Evolutionary conservation across 2,797 vertebrate genomes (phyloP).

Genomic region (Trachops cirrhosus): DNA sequence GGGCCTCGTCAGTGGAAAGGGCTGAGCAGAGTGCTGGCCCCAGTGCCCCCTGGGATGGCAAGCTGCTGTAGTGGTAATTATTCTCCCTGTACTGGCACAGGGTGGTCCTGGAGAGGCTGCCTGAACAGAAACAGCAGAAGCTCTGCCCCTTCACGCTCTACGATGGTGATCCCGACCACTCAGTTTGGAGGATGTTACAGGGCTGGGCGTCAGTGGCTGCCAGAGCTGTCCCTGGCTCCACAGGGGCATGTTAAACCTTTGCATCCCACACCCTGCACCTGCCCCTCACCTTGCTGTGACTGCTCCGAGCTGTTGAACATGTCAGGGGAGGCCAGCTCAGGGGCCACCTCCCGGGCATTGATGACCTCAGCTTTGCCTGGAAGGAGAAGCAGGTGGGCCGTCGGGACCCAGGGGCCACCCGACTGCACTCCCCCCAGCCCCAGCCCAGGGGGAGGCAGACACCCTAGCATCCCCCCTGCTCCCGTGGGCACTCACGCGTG

Average conservation of each 20-base stretch:
- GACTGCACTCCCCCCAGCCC: not conserved
- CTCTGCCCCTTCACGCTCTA: fast-evolving
- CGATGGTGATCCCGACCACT: not conserved
- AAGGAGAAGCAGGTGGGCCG: constrained; percentile 55
- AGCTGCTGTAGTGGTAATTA: not conserved
- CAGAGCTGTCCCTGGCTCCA: not conserved
- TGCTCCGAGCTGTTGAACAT: constrained; percentile 92
- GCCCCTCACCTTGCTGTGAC: constrained; percentile 86
- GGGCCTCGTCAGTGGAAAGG: not conserved
- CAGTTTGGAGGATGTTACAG: fast-evolving
- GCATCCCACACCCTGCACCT: fast-evolving
- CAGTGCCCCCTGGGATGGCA: too few species aligned
- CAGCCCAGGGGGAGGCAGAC: not conserved
- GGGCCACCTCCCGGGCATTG: constrained; percentile 92
- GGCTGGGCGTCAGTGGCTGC: not conserved
- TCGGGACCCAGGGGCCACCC: fast-evolving
- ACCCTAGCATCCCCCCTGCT: not conserved
- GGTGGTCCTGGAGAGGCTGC: not conserved
- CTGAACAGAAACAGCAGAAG: not conserved
- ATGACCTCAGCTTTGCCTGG: constrained; percentile 89
- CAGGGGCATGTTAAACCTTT: fast-evolving
- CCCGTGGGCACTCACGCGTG: constrained; percentile 84
- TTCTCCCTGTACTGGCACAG: fast-evolving
- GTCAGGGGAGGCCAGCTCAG: constrained; percentile 76
- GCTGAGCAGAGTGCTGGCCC: not conserved